These are phyloP conservation scores for Coturnix japonica DNA, from an alignment of 2,113 vertebrate species.

Conservation along the genomic window DNA sequence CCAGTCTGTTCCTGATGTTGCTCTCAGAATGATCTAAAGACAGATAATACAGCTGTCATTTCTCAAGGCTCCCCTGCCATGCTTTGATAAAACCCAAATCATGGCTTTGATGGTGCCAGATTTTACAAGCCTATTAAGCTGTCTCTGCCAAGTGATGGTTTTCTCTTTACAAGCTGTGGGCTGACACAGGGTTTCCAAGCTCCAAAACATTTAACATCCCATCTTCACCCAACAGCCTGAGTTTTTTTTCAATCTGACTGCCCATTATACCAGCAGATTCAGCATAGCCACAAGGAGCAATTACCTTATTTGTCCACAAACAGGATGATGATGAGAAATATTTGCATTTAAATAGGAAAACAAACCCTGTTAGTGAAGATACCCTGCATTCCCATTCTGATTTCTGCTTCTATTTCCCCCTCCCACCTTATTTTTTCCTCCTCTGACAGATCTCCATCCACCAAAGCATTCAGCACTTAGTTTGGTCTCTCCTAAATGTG, in stretches of 20 bases:
- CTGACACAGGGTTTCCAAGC: slow-evolving; percentile 39
- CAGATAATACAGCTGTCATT: slow-evolving; percentile 68
- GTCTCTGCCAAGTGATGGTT: slow-evolving; percentile 54
- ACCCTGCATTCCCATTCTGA: not conserved
- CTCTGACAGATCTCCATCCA: not conserved
- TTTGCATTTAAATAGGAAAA: slow-evolving; percentile 22
- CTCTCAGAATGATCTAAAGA: slow-evolving; percentile 28
- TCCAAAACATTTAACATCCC: not conserved
- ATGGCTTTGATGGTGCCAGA: slow-evolving; percentile 61
- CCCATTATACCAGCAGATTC: not conserved
- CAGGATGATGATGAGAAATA: not conserved
- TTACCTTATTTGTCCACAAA: not conserved
- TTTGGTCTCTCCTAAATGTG: not conserved
- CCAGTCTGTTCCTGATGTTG: slow-evolving; percentile 39
- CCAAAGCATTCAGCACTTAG: not conserved
- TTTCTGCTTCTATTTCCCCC: not conserved
- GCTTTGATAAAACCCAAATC: slow-evolving; percentile 56
- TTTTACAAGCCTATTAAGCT: slow-evolving; percentile 62
- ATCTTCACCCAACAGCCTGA: not conserved
- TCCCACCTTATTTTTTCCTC: not conserved
- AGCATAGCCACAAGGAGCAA: not conserved
- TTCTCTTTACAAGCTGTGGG: slow-evolving; percentile 30
- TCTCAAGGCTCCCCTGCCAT: slow-evolving; percentile 53
- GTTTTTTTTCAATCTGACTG: not conserved
- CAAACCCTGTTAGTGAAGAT: not conserved